Evolutionary conservation across 2,113 vertebrate species (phyloP), one percentile per base, ranked within the genome.

Genomic region (Paralichthys olivaceus): DNA sequence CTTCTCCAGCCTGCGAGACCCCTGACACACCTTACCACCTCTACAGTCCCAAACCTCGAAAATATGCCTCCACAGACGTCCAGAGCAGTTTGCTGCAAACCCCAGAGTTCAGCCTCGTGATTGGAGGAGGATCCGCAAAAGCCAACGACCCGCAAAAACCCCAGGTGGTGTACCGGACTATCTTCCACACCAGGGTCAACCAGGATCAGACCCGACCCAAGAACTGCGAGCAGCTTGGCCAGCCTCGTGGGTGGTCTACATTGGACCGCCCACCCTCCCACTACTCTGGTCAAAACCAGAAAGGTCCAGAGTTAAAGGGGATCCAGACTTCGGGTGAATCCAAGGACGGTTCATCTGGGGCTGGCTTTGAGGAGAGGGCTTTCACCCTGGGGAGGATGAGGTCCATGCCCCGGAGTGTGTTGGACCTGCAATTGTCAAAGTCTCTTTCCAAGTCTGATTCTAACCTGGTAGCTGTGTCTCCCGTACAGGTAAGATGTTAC

Each of bases 341-440:
- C 45, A 92, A 87, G 51, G 90, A 93, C 4, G 87, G 91, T 71
- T 89, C 93, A 23, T 45, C 51, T 3, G 89, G 67, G 20, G 17
- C 81, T 15, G 86, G 89, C 43, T 96, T 95, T 93, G 96, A 98
- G 80, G 97, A 99, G 77, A 92, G 97, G 79, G 96, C 97, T 0
- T 98, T 96, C 90, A 99, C 97, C 0, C 93, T 99, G 51, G 97
- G 97, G 61, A 97, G 97, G 91, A 98, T 98, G 94, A 94, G 96
- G 63, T 97, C 97, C 1, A 91, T 96, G 75, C 96, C 96, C 65
- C 96, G 95, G 87, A 95, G 95, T 26, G 92, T 97, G 72, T 88
- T 97, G 67, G 97, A 98, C 87, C 94, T 96, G 91, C 96, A 97
- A 83, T 94, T 97, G 77, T 96, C 96, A 79, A 96, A 97, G 93